phyloP scores from a whole-genome alignment of 2,888 invertebrate species.

The Pantelozetes paolii region DNA sequence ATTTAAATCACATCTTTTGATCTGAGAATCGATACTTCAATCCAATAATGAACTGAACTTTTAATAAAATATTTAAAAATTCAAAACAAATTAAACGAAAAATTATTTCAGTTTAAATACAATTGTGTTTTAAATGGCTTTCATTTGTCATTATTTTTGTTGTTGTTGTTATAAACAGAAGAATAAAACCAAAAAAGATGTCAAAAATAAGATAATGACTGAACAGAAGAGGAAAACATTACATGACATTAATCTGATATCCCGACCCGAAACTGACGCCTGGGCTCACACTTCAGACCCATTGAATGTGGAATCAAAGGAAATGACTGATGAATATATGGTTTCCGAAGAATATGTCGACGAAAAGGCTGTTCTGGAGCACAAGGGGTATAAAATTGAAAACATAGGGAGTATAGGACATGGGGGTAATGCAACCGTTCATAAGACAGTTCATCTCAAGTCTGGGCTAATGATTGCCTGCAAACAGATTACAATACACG shows the following conservation, averaged over 20 bases:
- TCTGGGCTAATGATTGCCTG: neutral
- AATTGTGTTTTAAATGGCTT: too few species aligned
- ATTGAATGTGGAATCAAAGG: neutral
- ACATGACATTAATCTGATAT: neutral
- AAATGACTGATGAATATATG: neutral
- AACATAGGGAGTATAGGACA: neutral
- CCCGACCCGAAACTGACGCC: neutral
- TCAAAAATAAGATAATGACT: neutral
- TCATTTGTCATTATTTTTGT: neutral
- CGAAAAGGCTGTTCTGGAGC: neutral
- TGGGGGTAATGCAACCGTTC: neutral
- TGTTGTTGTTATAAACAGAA: neutral
- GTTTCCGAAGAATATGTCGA: neutral
- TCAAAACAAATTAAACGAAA: too few species aligned
- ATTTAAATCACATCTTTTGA: too few species aligned
- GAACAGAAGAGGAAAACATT: neutral
- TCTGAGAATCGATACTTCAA: too few species aligned
- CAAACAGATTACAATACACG: neutral
- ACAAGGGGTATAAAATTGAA: neutral
- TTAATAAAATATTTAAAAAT: too few species aligned
- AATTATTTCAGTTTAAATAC: too few species aligned
- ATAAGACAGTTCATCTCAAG: neutral
- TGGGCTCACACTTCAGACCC: neutral
- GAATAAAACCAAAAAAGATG: neutral
- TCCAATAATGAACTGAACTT: too few species aligned